Evolutionary conservation across 1,140 invertebrate genomes (phyloP), one percentile per base, ranked within the genome.

Genomic region (Scaptodrosophila lebanonensis): DNA sequence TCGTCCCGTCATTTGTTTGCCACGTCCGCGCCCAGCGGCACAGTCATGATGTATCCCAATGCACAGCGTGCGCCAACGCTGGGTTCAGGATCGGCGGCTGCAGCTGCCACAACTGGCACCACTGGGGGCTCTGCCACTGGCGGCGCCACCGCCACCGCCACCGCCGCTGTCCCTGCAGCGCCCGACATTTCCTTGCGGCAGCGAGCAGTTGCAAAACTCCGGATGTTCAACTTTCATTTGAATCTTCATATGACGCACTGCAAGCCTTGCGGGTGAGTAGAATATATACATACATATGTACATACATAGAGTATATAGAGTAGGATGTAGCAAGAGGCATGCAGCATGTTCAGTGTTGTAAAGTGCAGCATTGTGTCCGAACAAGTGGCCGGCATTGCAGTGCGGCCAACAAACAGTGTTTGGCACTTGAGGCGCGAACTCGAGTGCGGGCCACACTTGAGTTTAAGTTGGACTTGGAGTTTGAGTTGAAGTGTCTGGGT

Each of bases 201-300:
- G 52, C 84, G 85, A 13, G 86, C 86, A 22, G 86, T 87, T 29
- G 86, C 86, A 27, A 87, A 87, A 62, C 45, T 87, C 51, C 75
- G 85, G 43, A 85, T 87, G 77, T 87, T 87, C 51, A 87, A 87
- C 68, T 87, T 87, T 52, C 86, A 86, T 53, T 62, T 87, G 86
- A 84, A 86, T 72, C 69, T 86, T 44, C 86, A 87, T 50, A 87
- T 86, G 85, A 86, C 83, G 65, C 85, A 86, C 57, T 86, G 85
- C 66, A 87, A 86, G 43, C 85, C 85, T 43, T 86, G 85, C 66
- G 85, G 85, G 85, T 86, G 57, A 84, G 85, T 77, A 47, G 38
- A 29, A 45, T 32, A n/a, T 22, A 8, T 39, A 38, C 27, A 8
- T 11, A 7, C 8, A 5, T n/a, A 36, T 36, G 13, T 36, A 13